Percentiles rank a stretch among this genome's conserved stretches.
These are phyloP conservation scores for Drosophila paranaensis DNA, from an alignment of 2,888 invertebrate species.

Conservation along the genomic window DNA sequence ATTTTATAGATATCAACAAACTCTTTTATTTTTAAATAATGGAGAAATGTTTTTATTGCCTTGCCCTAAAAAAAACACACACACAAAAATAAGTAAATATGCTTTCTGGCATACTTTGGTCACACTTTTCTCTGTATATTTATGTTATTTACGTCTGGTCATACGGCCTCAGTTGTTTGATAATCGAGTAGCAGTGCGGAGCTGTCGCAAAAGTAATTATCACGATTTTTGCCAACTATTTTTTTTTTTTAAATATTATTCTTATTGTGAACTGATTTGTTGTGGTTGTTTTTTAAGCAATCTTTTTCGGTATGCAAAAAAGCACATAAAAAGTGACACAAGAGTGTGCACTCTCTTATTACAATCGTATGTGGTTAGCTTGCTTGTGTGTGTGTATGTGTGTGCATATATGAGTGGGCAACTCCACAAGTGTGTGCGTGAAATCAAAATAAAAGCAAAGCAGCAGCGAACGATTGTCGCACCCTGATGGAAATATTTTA, in stretches of 20 bases:
- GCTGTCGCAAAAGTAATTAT: slow-evolving; percentile 37
- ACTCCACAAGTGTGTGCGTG: slow-evolving; percentile 75
- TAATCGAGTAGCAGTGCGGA: slow-evolving; percentile 60
- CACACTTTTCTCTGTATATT: slow-evolving; percentile 20
- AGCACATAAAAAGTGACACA: slow-evolving; percentile 18
- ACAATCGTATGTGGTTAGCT: slow-evolving; percentile 4
- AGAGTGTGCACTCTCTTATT: background rate
- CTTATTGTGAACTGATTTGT: slow-evolving; percentile 20
- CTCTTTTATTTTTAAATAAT: background rate
- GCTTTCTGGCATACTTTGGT: slow-evolving; percentile 8
- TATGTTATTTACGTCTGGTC: slow-evolving; percentile 36
- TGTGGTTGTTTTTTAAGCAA: slow-evolving; percentile 13
- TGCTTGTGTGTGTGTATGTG: slow-evolving; percentile 8
- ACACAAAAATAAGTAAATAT: too few relatives aligned
- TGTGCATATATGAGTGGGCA: slow-evolving; percentile 33
- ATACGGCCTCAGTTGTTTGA: slow-evolving; percentile 57
- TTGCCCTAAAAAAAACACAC: too few relatives aligned
- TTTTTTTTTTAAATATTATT: slow-evolving; percentile 11
- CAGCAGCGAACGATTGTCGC: slow-evolving; percentile 46
- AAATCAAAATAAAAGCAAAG: slow-evolving; percentile 74
- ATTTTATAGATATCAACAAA: background rate
- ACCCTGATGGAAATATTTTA: slow-evolving; percentile 83
- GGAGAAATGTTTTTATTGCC: background rate
- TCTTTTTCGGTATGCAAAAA: slow-evolving; percentile 14
- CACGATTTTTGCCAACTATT: slow-evolving; percentile 10